Evolutionary conservation across 2,888 invertebrate genomes (phyloP).

Genomic region (Gonocerus acuteangulatus): DNA sequence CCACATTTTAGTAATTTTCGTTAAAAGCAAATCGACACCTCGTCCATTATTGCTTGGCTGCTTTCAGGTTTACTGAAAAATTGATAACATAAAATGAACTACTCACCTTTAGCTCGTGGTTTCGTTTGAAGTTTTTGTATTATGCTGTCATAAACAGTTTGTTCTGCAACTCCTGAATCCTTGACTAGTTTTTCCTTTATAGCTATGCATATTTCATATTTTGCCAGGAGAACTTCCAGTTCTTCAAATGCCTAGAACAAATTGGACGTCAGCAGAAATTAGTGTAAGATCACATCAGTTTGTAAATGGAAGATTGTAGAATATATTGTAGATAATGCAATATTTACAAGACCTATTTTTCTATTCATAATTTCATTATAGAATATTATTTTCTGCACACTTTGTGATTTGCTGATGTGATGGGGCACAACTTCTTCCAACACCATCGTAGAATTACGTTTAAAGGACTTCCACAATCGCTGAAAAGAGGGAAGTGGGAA

Average conservation of each 20-base stretch:
- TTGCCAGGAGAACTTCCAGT: conserved; percentile 73
- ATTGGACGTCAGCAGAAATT: not conserved
- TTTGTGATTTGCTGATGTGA: too few species aligned
- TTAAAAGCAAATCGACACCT: too few species aligned
- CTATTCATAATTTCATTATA: too few species aligned
- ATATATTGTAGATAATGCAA: not conserved
- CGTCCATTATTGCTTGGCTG: too few species aligned
- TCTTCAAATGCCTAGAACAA: conserved; percentile 81
- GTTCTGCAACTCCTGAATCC: conserved; percentile 88
- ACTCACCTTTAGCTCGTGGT: conserved; percentile 75
- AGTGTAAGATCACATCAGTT: not conserved
- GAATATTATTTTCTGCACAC: too few species aligned
- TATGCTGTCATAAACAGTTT: conserved; percentile 78
- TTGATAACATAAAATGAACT: not conserved
- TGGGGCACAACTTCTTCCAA: too few species aligned
- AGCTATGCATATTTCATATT: conserved; percentile 84
- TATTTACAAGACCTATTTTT: not conserved
- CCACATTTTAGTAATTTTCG: too few species aligned
- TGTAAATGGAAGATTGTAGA: not conserved
- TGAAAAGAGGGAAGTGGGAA: too few species aligned
- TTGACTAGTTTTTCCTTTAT: conserved; percentile 89
- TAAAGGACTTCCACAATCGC: too few species aligned
- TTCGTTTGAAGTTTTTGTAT: conserved; percentile 77
- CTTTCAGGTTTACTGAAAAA: too few species aligned
- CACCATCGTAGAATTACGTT: too few species aligned